Evolutionary conservation across 2,888 invertebrate species (phyloP), one percentile per base, ranked within the genome.

Genomic region (Apamea anceps): DNA sequence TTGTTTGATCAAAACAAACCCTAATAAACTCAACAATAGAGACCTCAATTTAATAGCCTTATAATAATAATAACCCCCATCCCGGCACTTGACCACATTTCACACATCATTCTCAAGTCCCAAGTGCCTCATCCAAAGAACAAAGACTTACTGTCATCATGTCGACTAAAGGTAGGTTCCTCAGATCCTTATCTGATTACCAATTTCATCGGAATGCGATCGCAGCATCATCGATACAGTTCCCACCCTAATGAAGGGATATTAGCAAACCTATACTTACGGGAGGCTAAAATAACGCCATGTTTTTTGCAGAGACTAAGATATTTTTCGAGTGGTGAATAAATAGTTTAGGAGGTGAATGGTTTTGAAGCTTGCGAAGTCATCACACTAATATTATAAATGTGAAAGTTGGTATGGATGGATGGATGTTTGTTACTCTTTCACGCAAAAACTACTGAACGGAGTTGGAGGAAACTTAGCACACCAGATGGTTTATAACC

Each of bases 141-240:
- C 86, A 84, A 84, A 57, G 84, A 80, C 77, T 85, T 85, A 88
- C 88, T 89, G 86, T 85, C 87, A 89, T 88, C 88, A 13, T 57
- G n/a, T 37, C 42, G 13, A 32, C 18, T 75, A 15, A 7, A 28
- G 75, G 75, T 42, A 54, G 60, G 75, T 76, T 32, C 48, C 91
- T 90, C 86, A 84, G 96, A 96, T 96, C 92, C 90, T 95, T 95
- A 95, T 96, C 96, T 94, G 92, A 94, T 96, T 93, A 96, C 94
- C 95, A 96, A 96, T 96, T 96, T 96, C 93, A 95, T 95, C 92
- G 96, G 96, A 96, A 96, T 96, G 95, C 92, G 93, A 94, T 92
- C 93, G 91, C 85, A 82, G 89, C 87, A 87, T 91, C 90, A 92
- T 93, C 94, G 93, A 95, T 95, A 93, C 93, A 93, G 93, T 93